Evolutionary conservation across 2,797 vertebrate species (phyloP), one percentile per base, ranked within the genome.

Genomic region (Astyanax mexicanus): DNA sequence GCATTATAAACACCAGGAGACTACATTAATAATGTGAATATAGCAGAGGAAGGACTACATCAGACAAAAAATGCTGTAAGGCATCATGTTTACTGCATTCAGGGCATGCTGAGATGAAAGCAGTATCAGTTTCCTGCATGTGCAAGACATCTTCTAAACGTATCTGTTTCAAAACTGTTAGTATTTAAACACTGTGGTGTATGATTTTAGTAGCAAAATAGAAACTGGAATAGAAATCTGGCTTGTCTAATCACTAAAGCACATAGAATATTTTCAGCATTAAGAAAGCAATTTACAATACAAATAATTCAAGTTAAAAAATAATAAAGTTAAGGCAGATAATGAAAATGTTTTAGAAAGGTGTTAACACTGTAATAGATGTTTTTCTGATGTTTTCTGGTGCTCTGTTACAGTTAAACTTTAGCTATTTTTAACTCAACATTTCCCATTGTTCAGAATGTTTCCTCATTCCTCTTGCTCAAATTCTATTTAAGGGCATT

Each of bases 241-340:
- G 49, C 7, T 8, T 19, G 1, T 19, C n/a, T 19, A 9, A n/a
- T n/a, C 35, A 19, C 9, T 38, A 37, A 58, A 58, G n/a, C 57
- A 19, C 61, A 4, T 19, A 35, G n/a, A 4, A 13, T 55, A 13
- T 29, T 40, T 61, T 11, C 60, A 62, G 38, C 37, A 42, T 23
- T 19, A 38, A 62, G 19, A n/a, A 61, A 38, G 19, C 8, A 19
- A 8, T 49, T n/a, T 49, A 1, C 1, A 21, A 25, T 12, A 52
- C 49, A 52, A 23, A 52, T 11, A 42, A 44, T 3, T 4, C 4
- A 27, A 40, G 40, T 40, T n/a, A n/a, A n/a, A n/a, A n/a, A n/a
- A n/a, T n/a, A n/a, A n/a, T n/a, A n/a, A n/a, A n/a, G 15, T 45
- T 45, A 45, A 65, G 42, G 62, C 62, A 45, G 21, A 27, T 15